These are phyloP conservation scores for Oedothorax gibbosus DNA, from an alignment of 1,140 invertebrate genomes.

Conservation along the genomic window DNA sequence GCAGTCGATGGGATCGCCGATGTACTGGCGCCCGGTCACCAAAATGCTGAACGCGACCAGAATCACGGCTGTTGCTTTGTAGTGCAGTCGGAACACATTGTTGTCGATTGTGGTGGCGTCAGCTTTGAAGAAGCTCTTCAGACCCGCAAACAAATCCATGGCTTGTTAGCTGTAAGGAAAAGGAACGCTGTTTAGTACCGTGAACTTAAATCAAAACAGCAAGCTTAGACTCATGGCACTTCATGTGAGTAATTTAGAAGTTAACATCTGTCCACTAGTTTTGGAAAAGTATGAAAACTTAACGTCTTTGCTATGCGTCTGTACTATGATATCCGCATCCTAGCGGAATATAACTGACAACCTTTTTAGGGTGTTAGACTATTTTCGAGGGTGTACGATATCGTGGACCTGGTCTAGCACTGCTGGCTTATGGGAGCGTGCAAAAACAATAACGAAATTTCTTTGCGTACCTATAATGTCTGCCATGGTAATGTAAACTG, in stretches of 20 bases:
- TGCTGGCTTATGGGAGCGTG: too few species aligned
- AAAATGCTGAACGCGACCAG: slow-evolving; percentile 92
- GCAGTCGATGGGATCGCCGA: slow-evolving; percentile 66
- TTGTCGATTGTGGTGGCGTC: slow-evolving; percentile 93
- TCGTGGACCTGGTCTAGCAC: too few species aligned
- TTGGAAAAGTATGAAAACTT: not conserved
- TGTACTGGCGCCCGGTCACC: slow-evolving; percentile 83
- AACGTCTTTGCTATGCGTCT: not conserved
- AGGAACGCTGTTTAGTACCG: not conserved
- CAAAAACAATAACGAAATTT: too few species aligned
- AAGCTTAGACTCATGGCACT: not conserved
- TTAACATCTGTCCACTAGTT: not conserved
- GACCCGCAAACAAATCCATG: slow-evolving; percentile 62
- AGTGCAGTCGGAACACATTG: slow-evolving; percentile 89
- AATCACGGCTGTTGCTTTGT: slow-evolving; percentile 91
- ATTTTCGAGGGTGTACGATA: too few species aligned
- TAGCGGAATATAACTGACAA: not conserved
- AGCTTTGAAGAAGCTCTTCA: slow-evolving; percentile 77
- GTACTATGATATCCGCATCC: not conserved
- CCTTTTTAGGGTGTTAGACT: too few species aligned
- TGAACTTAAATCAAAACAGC: not conserved
- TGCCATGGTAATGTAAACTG: too few species aligned
- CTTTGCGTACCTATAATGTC: too few species aligned
- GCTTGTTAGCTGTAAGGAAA: slow-evolving; percentile 4
- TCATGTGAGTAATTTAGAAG: not conserved